phyloP scores from a whole-genome alignment of 2,888 invertebrate species.

The Acanthoscelides obtectus region DNA sequence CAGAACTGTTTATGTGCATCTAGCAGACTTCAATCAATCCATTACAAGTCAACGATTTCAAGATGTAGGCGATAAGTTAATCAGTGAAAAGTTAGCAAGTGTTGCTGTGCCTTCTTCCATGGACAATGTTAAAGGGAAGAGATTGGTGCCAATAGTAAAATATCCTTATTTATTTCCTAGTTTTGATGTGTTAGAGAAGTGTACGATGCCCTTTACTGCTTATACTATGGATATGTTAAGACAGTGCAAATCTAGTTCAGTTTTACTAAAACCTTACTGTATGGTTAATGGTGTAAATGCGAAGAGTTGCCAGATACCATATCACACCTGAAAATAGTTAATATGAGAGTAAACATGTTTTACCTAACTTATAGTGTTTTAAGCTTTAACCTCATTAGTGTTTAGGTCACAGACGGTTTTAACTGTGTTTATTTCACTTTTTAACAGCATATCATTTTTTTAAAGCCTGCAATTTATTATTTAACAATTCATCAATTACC shows the following conservation, averaged over 20 bases:
- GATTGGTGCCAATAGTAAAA: conserved; percentile 11
- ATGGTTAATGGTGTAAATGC: conserved; percentile 9
- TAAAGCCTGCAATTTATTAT: too few relatives aligned
- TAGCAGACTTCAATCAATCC: conserved; percentile 8
- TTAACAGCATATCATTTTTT: too few relatives aligned
- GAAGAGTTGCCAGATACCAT: too few relatives aligned
- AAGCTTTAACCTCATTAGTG: too few relatives aligned
- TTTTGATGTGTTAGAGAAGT: conserved; percentile 17
- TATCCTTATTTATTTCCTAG: conserved; percentile 19
- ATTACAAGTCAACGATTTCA: neutral
- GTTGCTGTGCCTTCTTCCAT: conserved; percentile 1
- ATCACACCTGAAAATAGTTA: too few relatives aligned
- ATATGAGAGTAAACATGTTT: too few relatives aligned
- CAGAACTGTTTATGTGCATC: conserved; percentile 11
- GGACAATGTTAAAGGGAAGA: neutral
- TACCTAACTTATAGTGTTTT: too few relatives aligned
- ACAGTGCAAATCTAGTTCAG: conserved; percentile 8
- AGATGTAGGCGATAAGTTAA: conserved; percentile 12
- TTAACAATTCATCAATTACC: too few relatives aligned
- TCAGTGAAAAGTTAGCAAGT: conserved; percentile 15
- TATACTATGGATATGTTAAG: conserved; percentile 12
- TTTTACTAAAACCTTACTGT: conserved; percentile 16
- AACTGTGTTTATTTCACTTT: too few relatives aligned
- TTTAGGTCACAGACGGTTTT: too few relatives aligned
- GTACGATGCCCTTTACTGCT: conserved; percentile 12